Percentiles rank a stretch among this genome's conserved stretches.
These are phyloP conservation scores for Ichneumon xanthorius DNA, from an alignment of 2,888 invertebrate genomes.

Conservation along the genomic window DNA sequence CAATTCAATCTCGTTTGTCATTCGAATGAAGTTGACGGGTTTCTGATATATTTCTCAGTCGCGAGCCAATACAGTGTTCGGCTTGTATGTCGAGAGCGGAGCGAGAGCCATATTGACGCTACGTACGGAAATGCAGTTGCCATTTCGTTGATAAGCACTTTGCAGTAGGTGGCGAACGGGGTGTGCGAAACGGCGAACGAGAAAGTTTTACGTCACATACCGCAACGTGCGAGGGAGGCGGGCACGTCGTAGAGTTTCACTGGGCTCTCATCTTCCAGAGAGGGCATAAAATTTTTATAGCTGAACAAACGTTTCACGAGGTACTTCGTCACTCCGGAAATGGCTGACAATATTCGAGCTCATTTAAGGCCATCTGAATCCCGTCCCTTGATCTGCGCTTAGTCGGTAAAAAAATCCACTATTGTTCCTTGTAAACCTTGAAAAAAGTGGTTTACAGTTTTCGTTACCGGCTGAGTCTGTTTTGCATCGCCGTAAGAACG, in stretches of 20 bases:
- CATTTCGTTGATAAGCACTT: slow-evolving; percentile 66
- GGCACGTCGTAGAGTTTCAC: slow-evolving; percentile 32
- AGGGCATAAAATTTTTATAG: slow-evolving; percentile 52
- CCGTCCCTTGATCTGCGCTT: no score
- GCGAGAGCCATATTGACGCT: slow-evolving; percentile 45
- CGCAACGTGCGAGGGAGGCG: slow-evolving; percentile 23
- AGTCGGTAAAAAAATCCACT: background rate
- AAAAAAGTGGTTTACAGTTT: no score
- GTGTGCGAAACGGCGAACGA: slow-evolving; percentile 37
- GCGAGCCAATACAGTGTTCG: background rate
- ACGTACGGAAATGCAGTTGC: slow-evolving; percentile 63
- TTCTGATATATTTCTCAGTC: slow-evolving; percentile 23
- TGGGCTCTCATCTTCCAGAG: slow-evolving; percentile 19
- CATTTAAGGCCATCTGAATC: background rate
- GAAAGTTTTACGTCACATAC: slow-evolving; percentile 54
- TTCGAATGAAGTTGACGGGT: slow-evolving; percentile 6
- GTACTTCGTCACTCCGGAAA: slow-evolving; percentile 34
- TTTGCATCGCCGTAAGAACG: no score
- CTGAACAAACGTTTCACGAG: slow-evolving; percentile 29
- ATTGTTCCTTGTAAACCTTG: background rate
- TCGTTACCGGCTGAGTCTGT: no score
- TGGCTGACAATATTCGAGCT: slow-evolving; percentile 30
- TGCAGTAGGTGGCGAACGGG: slow-evolving; percentile 10
- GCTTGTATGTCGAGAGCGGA: background rate
- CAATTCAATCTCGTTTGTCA: slow-evolving; percentile 50